Conservation (phyloP, 2,888 invertebrate genomes). For the Ferrisia virgata region DNA sequence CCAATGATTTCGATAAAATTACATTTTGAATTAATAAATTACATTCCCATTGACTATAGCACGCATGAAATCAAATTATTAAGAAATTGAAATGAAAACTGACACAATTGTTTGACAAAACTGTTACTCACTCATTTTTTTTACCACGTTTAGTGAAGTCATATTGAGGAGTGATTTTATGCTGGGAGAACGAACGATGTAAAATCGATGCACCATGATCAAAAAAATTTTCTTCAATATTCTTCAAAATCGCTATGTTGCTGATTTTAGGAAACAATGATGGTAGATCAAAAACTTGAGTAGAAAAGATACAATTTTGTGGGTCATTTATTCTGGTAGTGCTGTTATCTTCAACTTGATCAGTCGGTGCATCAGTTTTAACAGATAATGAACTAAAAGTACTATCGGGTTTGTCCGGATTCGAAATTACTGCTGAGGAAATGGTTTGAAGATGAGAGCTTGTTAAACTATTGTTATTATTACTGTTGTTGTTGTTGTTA, state of each 20-base stretch:
- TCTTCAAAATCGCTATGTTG: slow-evolving; percentile 8
- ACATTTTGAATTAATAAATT: not conserved
- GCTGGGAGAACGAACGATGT: slow-evolving; percentile 31
- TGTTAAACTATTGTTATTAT: not conserved
- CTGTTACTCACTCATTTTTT: not conserved
- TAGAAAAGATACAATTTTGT: not conserved
- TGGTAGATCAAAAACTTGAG: not conserved
- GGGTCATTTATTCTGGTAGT: not conserved
- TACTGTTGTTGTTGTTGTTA: no score
- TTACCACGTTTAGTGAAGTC: not conserved
- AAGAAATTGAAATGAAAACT: not conserved
- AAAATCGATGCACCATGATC: slow-evolving; percentile 34
- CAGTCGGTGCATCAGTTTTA: not conserved
- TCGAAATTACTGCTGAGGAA: not conserved
- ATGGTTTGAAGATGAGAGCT: not conserved
- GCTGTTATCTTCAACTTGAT: not conserved
- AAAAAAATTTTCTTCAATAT: slow-evolving; percentile 30
- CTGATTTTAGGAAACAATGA: not conserved
- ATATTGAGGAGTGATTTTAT: not conserved
- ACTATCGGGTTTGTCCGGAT: not conserved
- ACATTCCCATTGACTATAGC: slow-evolving; percentile 24
- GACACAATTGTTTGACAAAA: not conserved
- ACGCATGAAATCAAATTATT: not conserved
- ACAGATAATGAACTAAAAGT: not conserved
- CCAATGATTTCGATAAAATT: not conserved